Base-by-base conservation (phyloP, 2,113 vertebrate genomes). In the Edolisoma coerulescens region DNA sequence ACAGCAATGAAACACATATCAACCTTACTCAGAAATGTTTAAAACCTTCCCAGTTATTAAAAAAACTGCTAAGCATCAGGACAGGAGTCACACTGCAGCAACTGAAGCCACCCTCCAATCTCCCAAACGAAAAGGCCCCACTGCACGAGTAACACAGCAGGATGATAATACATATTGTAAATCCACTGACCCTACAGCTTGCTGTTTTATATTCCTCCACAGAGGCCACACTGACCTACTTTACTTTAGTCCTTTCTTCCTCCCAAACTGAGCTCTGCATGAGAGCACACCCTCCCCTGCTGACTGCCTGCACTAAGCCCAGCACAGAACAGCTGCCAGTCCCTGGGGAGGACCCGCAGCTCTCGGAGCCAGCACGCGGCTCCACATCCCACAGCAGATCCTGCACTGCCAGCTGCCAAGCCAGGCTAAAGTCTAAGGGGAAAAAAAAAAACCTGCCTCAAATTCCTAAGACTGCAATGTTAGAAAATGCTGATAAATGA, bases 221-320 rank as follows among this genome's bases (percentile, higher is more conserved):
- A 88, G 90, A 94, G 87, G 81, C 84, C 75, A 92, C n/a, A 44
- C 45, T 94, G 92, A 96, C 89, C 91, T 96, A 96, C 92, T 90
- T 95, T 90, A 90, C 70, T 90, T 76, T 53, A 84, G 88, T 59
- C 82, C 75, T 90, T 89, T 93, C 83, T 93, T 95, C 81, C 79
- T 88, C 81, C 84, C 79, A 80, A 97, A 77, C 13, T 1, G 57
- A 84, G 93, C 90, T 92, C 47, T 87, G 90, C 85, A 71, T 63
- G 87, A 80, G 64, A 95, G 90, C n/a, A 6, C 21, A 41, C 49
- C 24, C 73, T 89, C 89, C 4, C 20, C 90, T 67, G 69, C 94
- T 91, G 76, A 85, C 87, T 88, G 63, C 77, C 52, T 9, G 0
- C 77, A 13, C 84, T 71, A 21, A 85, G 89, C 78, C 74, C 82